Evolutionary conservation across 2,888 invertebrate genomes (phyloP).

Genomic region (Synanthedon myopaeformis): DNA sequence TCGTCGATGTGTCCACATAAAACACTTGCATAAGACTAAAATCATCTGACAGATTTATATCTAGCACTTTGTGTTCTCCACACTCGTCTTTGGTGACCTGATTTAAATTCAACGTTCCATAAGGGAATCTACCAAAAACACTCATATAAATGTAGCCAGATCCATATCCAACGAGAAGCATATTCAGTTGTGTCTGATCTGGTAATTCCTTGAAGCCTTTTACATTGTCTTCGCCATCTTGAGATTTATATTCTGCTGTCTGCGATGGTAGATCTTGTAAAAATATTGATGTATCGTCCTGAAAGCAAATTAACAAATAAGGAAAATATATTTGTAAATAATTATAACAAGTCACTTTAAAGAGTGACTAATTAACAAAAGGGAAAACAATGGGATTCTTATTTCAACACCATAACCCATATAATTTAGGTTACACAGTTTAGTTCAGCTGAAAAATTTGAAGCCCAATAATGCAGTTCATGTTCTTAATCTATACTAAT

Average conservation of each 20-base stretch:
- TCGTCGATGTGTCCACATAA: constrained; percentile 62
- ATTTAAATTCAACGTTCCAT: constrained; percentile 75
- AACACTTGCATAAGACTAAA: constrained; percentile 77
- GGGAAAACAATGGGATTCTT: too few species aligned
- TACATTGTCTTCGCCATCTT: constrained; percentile 64
- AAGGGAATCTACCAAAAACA: constrained; percentile 87
- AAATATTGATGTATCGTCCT: constrained; percentile 68
- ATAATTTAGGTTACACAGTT: too few species aligned
- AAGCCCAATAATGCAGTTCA: too few species aligned
- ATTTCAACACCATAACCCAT: too few species aligned
- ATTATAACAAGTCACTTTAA: too few species aligned
- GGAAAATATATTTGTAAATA: too few species aligned
- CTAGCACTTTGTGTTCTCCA: constrained; percentile 70
- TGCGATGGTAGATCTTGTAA: constrained; percentile 68
- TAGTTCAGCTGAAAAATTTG: too few species aligned
- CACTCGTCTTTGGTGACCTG: constrained; percentile 68
- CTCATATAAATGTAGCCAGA: constrained; percentile 80
- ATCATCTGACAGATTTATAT: constrained; percentile 78
- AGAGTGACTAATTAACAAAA: too few species aligned
- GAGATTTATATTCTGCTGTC: constrained; percentile 65
- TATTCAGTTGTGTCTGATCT: constrained; percentile 75
- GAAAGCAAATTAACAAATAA: constrained; percentile 6
- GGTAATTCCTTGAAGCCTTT: constrained; percentile 72
- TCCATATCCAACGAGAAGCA: constrained; percentile 83
- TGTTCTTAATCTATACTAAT: too few species aligned